Conservation (phyloP, 2,888 invertebrate species). For the Schizotus pectinicornis region DNA sequence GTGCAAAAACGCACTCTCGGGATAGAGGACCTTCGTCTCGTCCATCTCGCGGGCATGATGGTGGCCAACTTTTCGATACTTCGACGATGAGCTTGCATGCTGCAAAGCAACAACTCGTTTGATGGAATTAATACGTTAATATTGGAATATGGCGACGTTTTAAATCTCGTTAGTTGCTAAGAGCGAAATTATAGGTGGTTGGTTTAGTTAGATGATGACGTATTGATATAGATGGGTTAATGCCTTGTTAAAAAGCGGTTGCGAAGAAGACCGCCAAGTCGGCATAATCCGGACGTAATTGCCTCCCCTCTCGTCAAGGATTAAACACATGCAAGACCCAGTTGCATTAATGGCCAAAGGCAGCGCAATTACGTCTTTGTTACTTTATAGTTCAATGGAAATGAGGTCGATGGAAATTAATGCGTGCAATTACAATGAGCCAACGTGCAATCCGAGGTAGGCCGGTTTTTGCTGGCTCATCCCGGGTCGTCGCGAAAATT, state of each 20-base stretch:
- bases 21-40: not conserved
- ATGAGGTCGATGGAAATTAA: conserved; percentile 45
- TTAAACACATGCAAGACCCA: conserved; percentile 43
- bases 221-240: conserved; percentile 15
- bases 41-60: not conserved
- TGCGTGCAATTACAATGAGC: conserved; percentile 29
- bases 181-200: conserved; percentile 22
- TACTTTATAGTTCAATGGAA: conserved; percentile 48
- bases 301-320: conserved; percentile 16
- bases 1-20: conserved; percentile 4
- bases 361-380: conserved; percentile 45
- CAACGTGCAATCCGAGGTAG: conserved; percentile 23
- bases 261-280: conserved; percentile 11
- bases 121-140: not conserved
- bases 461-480: conserved; percentile 6
- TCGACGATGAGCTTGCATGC: no score
- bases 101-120: not conserved
- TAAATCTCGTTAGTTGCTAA: conserved; percentile 16
- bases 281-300: conserved; percentile 7
- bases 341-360: conserved; percentile 45
- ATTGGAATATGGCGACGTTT: not conserved
- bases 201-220: conserved; percentile 8
- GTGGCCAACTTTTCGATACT: no score
- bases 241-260: conserved; percentile 2
- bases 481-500: not conserved